phyloP scores from a whole-genome alignment of 2,888 invertebrate species.

The Pachymerium ferrugineum region DNA sequence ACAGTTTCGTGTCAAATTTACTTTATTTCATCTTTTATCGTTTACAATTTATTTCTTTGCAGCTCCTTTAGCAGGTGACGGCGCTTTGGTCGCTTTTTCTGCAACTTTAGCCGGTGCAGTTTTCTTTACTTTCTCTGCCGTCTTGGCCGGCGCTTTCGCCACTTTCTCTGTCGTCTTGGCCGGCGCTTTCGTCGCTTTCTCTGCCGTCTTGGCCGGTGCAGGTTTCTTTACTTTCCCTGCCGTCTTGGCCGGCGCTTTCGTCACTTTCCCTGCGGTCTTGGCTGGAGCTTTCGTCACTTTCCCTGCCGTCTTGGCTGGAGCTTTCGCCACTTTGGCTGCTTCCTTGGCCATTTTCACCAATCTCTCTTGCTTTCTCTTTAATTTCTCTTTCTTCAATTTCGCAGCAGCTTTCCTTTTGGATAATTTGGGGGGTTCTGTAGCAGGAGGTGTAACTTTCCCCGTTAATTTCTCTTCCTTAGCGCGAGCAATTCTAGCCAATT shows the following conservation, averaged over 20 bases:
- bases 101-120: not conserved
- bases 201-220: not conserved
- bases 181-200: not conserved
- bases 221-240: not conserved
- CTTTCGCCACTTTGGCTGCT: not conserved
- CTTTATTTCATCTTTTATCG: not conserved
- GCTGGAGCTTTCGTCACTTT: not conserved
- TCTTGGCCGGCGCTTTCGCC: not conserved
- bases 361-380: too few species aligned
- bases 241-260: not conserved
- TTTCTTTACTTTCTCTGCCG: not conserved
- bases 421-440: too few species aligned
- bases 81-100: not conserved
- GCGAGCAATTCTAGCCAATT: too few species aligned
- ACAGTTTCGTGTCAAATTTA: too few species aligned
- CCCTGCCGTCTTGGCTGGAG: not conserved
- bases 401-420: too few species aligned
- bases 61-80: not conserved
- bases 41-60: not conserved
- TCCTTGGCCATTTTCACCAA: not conserved
- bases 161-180: not conserved
- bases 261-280: not conserved
- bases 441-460: too few species aligned
- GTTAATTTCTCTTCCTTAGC: too few species aligned
- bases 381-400: too few species aligned